A percentile compares a stretch with the other conserved stretches of the same genome.
Conservation (phyloP, 1,140 invertebrate genomes). For the Drosophila obscura region DNA sequence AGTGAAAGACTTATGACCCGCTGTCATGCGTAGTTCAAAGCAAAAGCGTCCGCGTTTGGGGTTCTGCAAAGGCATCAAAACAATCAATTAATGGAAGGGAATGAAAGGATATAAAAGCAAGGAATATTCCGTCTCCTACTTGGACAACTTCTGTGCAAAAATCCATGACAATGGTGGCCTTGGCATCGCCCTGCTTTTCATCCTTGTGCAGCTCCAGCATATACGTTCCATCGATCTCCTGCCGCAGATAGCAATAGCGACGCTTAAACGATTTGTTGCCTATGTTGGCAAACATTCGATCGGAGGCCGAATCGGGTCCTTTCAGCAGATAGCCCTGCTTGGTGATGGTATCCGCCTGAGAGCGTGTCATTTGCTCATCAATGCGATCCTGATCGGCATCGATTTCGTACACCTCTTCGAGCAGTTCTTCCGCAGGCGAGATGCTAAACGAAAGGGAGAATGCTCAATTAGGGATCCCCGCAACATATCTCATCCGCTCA, state of each 20-base stretch:
- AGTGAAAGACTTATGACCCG: conserved; percentile 91
- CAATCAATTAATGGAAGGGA: neutral
- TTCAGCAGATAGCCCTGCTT: conserved; percentile 96
- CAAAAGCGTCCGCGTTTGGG: conserved; percentile 92
- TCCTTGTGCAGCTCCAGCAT: conserved; percentile 96
- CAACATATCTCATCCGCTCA: conserved; percentile 77
- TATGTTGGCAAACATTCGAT: conserved; percentile 93
- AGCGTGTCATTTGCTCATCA: conserved; percentile 89
- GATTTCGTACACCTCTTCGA: conserved; percentile 93
- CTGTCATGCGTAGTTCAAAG: conserved; percentile 94
- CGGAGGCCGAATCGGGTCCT: conserved; percentile 92
- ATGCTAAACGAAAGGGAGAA: conserved; percentile 32
- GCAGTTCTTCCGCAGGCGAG: conserved; percentile 85
- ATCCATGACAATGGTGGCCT: conserved; percentile 96
- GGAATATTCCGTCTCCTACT: conserved; percentile 84
- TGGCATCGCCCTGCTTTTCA: conserved; percentile 94
- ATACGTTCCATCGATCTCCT: conserved; percentile 95
- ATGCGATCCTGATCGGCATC: conserved; percentile 93
- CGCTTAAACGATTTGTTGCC: conserved; percentile 95
- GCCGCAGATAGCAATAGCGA: conserved; percentile 93
- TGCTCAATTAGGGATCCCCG: neutral
- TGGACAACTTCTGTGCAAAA: conserved; percentile 94
- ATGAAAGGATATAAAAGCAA: neutral
- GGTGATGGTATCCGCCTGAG: conserved; percentile 89
- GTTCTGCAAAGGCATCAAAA: conserved; percentile 86